phyloP scores from a whole-genome alignment of 2,113 vertebrate genomes.

The Nettapus auritus region DNA sequence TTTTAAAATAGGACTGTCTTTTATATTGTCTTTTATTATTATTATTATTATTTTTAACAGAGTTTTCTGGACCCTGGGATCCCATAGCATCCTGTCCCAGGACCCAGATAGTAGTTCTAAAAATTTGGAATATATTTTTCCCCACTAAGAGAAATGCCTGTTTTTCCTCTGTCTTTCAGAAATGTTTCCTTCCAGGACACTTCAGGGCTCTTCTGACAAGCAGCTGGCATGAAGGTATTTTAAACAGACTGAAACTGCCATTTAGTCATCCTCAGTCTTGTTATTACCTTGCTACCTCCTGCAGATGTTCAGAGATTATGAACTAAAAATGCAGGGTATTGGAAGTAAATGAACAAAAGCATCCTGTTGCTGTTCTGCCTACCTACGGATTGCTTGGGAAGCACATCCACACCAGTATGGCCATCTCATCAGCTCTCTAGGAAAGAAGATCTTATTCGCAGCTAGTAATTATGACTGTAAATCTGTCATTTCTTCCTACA shows the following conservation, averaged over 20 bases:
- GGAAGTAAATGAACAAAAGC: background rate
- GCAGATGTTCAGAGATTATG: background rate
- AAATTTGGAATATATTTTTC: background rate
- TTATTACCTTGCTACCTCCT: background rate
- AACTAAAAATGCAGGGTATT: background rate
- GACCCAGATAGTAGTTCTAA: background rate
- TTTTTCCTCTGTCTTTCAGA: constrained; percentile 5
- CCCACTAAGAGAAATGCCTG: background rate
- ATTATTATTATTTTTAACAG: no score
- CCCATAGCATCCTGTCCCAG: background rate
- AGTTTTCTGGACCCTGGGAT: background rate
- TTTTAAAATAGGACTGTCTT: background rate
- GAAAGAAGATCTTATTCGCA: background rate
- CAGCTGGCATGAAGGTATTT: background rate
- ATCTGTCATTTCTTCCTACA: constrained; percentile 37
- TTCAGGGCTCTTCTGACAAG: background rate
- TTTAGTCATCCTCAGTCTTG: background rate
- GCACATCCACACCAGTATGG: background rate
- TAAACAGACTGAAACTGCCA: background rate
- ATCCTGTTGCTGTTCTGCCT: background rate
- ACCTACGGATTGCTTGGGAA: background rate
- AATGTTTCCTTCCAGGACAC: background rate
- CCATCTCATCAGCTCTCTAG: background rate
- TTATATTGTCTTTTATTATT: background rate
- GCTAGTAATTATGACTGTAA: constrained; percentile 25